phyloP scores from a whole-genome alignment of 2,888 invertebrate species.

The Cordilura impudica region DNA sequence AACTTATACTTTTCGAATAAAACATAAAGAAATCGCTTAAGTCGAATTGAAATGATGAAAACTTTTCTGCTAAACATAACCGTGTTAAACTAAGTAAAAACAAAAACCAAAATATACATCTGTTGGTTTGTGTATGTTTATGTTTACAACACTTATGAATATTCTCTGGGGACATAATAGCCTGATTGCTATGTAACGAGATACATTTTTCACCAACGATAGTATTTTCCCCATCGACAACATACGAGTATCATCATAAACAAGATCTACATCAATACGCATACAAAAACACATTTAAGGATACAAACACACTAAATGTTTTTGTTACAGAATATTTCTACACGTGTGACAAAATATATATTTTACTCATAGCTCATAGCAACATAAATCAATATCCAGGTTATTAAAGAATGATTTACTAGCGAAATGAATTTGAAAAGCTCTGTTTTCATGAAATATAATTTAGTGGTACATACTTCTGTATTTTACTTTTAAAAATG shows the following conservation, averaged over 20 bases:
- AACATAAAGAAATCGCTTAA: conserved; percentile 24
- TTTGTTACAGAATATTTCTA: neutral
- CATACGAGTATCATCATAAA: conserved; percentile 23
- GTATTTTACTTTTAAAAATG: too few species aligned
- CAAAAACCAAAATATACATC: neutral
- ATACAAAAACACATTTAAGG: neutral
- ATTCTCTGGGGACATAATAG: conserved; percentile 34
- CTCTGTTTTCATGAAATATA: too few species aligned
- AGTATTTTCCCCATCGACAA: conserved; percentile 40
- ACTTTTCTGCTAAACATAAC: neutral
- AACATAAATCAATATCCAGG: too few species aligned
- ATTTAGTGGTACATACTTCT: too few species aligned
- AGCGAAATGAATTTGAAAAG: too few species aligned
- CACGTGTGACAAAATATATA: too few species aligned
- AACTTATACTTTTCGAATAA: conserved; percentile 9
- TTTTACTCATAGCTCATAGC: too few species aligned
- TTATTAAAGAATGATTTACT: too few species aligned
- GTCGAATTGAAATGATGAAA: neutral
- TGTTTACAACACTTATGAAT: conserved; percentile 28
- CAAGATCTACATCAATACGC: conserved; percentile 16
- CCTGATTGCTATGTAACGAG: conserved; percentile 51
- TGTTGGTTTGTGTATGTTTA: neutral
- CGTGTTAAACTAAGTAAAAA: conserved; percentile 7
- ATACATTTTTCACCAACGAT: conserved; percentile 39
- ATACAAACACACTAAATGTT: neutral